Percentiles rank a stretch among this genome's conserved stretches.
These are phyloP conservation scores for Cheilosia grossa DNA, from an alignment of 2,888 invertebrate species.

Conservation along the genomic window DNA sequence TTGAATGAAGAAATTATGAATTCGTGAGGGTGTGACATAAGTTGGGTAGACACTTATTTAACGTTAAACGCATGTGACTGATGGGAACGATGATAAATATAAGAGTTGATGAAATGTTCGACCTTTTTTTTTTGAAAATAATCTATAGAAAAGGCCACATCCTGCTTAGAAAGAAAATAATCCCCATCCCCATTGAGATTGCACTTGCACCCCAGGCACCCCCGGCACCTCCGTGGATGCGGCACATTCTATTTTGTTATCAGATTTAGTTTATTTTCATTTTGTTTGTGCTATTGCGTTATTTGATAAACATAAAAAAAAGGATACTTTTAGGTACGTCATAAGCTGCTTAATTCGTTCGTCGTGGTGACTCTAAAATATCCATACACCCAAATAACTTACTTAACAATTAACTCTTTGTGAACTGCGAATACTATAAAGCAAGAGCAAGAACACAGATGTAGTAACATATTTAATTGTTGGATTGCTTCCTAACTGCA, in stretches of 20 bases:
- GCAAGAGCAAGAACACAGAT: no score
- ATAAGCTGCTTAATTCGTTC: no score
- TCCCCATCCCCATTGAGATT: neutral
- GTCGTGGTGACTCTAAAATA: no score
- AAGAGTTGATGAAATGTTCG: conserved; percentile 16
- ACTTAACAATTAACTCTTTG: no score
- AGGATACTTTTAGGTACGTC: no score
- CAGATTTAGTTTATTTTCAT: neutral
- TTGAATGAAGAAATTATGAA: conserved; percentile 17
- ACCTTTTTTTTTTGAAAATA: neutral
- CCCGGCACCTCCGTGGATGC: neutral
- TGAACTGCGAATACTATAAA: no score
- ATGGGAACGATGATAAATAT: conserved; percentile 16
- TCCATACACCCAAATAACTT: no score
- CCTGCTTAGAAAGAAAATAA: conserved; percentile 8
- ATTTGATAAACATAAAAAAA: neutral
- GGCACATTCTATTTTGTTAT: neutral
- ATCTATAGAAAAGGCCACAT: neutral
- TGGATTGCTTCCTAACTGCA: neutral
- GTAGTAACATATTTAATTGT: neutral
- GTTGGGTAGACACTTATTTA: neutral
- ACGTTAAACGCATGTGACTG: neutral
- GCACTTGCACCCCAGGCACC: neutral
- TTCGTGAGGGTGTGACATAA: conserved; percentile 3
- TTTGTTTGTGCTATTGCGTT: neutral